Evolutionary conservation across 2,888 invertebrate species (phyloP), one percentile per base, ranked within the genome.

Genomic region (Nomada fucata): DNA sequence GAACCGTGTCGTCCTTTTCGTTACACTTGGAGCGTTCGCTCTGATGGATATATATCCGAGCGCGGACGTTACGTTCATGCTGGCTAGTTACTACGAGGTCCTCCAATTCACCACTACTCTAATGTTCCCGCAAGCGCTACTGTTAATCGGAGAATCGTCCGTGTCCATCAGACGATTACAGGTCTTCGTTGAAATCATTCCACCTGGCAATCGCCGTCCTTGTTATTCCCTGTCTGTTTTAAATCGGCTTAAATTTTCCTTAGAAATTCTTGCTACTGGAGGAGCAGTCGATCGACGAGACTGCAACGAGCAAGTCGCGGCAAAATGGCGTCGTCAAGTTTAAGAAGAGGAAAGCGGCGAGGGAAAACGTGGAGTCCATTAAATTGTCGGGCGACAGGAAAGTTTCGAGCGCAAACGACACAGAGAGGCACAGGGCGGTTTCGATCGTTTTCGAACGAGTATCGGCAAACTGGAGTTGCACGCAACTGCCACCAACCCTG

Each of bases 1-100:
- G 0, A 96, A 97, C 70, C 95, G 97, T 90, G 93, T 95, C 2
- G 96, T 97, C 0, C 94, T 97, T 57, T 97, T 97, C 89, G 88
- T 96, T 7, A 97, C 97, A 0, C 94, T 96, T 23, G 86, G 96
- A 3, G 92, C 94, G 0, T 96, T 94, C 88, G 94, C 95, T 0
- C 84, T 95, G 0, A 86, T 93, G 44, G 91, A 91, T 0, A 85
- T 91, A n/a, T 29, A 55, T 0, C 82, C 94, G 2, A 93, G 91
- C 2, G 93, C 94, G 3, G 92, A 94, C 52, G 87, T 93, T 20
- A 93, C 94, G 1, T 96, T 95, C 88, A 94, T 96, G 15, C 92
- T 96, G 20, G 94, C 95, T 7, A 94, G 96, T 0, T 95, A 96
- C 85, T 96, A 95, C 93, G 96, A 96, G 86, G 94, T 95, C 18